phyloP scores from a whole-genome alignment of 2,113 vertebrate species.

The Tilapia sparmanii region DNA sequence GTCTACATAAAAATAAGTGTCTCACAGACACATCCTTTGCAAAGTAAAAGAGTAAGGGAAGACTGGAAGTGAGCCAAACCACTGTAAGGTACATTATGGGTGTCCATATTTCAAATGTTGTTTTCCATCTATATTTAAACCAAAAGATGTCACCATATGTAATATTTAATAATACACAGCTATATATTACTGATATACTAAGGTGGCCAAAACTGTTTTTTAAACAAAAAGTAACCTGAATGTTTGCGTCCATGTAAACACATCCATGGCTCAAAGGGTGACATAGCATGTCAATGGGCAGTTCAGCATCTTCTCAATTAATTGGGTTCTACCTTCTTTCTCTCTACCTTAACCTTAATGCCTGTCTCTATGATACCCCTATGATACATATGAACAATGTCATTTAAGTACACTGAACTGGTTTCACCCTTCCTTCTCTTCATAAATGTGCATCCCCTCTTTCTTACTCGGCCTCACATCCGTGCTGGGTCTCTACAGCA shows the following conservation, averaged over 20 bases:
- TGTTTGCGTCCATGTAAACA: neutral
- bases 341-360: neutral
- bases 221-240: neutral
- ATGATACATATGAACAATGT: neutral
- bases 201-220: neutral
- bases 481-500: neutral
- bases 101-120: neutral
- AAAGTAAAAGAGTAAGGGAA: neutral
- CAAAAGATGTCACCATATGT: fast-evolving
- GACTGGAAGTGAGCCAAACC: fast-evolving
- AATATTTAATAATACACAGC: fast-evolving
- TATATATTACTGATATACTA: neutral
- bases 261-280: neutral
- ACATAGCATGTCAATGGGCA: neutral
- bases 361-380: neutral
- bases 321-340: neutral
- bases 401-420: neutral
- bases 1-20: neutral
- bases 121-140: neutral
- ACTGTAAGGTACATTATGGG: neutral
- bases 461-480: neutral
- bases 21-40: neutral
- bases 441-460: neutral
- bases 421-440: neutral
- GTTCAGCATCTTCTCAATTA: neutral